Evolutionary conservation across 1,140 invertebrate genomes (phyloP).

Genomic region (Neuroterus valhalla): DNA sequence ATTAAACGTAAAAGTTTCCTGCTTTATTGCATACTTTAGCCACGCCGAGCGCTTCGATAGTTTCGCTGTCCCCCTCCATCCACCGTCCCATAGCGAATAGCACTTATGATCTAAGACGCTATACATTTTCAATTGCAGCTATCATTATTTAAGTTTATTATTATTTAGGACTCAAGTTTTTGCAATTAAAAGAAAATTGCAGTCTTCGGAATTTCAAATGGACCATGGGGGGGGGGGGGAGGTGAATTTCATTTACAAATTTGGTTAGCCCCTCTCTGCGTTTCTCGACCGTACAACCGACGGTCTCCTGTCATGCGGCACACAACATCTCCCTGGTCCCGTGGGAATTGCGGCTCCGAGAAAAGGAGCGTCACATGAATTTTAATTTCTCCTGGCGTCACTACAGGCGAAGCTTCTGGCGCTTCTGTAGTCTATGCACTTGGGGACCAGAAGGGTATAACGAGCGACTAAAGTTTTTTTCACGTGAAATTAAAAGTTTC

Average conservation of each 20-base stretch:
- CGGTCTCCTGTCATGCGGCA: constrained; percentile 50
- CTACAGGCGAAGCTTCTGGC: constrained; percentile 49
- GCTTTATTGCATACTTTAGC: no score
- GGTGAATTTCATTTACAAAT: constrained; percentile 73
- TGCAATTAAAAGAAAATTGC: no score
- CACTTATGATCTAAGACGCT: no score
- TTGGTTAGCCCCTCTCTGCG: constrained; percentile 62
- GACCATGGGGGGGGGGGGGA: constrained; percentile 39
- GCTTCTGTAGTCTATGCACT: constrained; percentile 47
- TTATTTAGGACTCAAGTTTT: no score
- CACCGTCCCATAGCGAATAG: no score
- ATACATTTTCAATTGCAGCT: no score
- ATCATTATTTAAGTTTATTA: no score
- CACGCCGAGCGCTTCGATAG: no score
- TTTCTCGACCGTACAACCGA: constrained; percentile 48
- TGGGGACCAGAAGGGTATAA: constrained; percentile 59
- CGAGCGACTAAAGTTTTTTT: constrained; percentile 70
- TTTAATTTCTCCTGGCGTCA: constrained; percentile 68
- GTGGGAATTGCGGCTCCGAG: constrained; percentile 64
- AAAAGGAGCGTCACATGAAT: constrained; percentile 71
- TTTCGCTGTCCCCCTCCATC: no score
- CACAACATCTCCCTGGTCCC: constrained; percentile 58
- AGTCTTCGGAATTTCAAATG: constrained; percentile 61
- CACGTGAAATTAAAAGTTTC: constrained; percentile 73
- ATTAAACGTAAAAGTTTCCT: no score